Evolutionary conservation across 2,888 invertebrate species (phyloP), one percentile per base, ranked within the genome.

Genomic region (Hermaeophaga mercurialis): DNA sequence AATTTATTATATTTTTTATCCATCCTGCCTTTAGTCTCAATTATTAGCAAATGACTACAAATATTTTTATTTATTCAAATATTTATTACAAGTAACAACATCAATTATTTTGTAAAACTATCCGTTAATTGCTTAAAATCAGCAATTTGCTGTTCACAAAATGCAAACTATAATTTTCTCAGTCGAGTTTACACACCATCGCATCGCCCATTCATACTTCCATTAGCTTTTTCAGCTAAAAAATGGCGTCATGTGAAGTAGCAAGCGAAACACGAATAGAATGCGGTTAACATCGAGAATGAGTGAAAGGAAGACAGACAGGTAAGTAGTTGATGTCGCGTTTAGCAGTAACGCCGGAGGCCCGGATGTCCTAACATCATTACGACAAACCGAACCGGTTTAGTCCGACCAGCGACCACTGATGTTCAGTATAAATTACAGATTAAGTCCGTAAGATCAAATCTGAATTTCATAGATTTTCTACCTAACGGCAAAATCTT

Each of bases 361-460:
- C 66, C 56, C 66, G 66, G 66, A 67, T 66, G 67, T 65, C 63
- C 62, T 64, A 62, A 62, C 64, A 36, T 59, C 56, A 58, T 63
- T 63, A 64, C 50, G 43, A 47, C 52, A 41, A 43, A 43, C 44
- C 34, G 43, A 52, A 63, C 60, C 55, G 54, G 55, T 56, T 59
- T 14, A 26, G 36, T n/a, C 11, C 34, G 36, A 49, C 45, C 33
- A 48, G 50, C 54, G 56, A 56, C 54, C 58, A 50, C 53, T 57
- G 46, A 56, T 49, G 43, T 43, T 47, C 39, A 44, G 48, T 61
- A 56, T 59, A 57, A 59, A 61, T 59, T 59, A 59, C 52, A 53
- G 45, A 57, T 59, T 59, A 48, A 56, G 41, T 12, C 38, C 41
- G 34, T 38, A 58, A 43, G 50, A 50, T 56, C 19, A 45, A 52